Evolutionary conservation across 2,888 invertebrate genomes (phyloP).

Genomic region (Orgyia antiqua): DNA sequence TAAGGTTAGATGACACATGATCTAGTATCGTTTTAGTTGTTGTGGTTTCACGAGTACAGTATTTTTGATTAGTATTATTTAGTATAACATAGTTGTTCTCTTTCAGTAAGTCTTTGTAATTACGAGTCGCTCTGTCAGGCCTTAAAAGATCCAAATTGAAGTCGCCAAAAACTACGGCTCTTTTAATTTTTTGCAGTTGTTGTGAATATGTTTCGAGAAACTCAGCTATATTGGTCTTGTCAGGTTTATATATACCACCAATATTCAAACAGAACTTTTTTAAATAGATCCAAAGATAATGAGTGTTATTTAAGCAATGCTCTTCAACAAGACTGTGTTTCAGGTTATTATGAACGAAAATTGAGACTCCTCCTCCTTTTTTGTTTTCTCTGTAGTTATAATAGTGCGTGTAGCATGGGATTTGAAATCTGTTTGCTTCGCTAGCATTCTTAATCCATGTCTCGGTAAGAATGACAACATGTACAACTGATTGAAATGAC

Average conservation of each 20-base stretch:
- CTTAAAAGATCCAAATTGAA: constrained; percentile 1
- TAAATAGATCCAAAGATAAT: constrained; percentile 4
- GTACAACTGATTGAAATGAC: constrained; percentile 6
- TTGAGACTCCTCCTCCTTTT: constrained; percentile 11
- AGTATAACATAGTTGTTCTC: constrained; percentile 2
- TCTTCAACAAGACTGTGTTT: constrained; percentile 4
- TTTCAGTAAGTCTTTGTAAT: constrained; percentile 1
- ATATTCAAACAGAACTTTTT: constrained; percentile 4
- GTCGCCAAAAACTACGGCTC: no score
- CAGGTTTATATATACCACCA: constrained; percentile 8
- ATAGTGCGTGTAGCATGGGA: constrained; percentile 3
- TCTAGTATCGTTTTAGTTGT: constrained; percentile 4
- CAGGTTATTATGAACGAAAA: constrained; percentile 9
- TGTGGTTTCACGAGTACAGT: constrained; percentile 5
- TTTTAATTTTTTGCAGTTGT: background rate
- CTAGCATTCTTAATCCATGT: constrained; percentile 9
- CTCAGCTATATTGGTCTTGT: background rate
- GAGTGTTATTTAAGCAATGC: constrained; percentile 3
- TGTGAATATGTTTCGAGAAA: constrained; percentile 2
- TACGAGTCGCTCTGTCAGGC: background rate
- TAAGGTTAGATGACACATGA: constrained; percentile 1
- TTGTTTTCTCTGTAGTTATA: constrained; percentile 5
- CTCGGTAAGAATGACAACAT: constrained; percentile 11
- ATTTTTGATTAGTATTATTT: constrained; percentile 3
- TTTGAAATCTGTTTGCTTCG: constrained; percentile 6